Evolutionary conservation across 2,888 invertebrate genomes (phyloP).

Genomic region (Drosophila paramelanica): DNA sequence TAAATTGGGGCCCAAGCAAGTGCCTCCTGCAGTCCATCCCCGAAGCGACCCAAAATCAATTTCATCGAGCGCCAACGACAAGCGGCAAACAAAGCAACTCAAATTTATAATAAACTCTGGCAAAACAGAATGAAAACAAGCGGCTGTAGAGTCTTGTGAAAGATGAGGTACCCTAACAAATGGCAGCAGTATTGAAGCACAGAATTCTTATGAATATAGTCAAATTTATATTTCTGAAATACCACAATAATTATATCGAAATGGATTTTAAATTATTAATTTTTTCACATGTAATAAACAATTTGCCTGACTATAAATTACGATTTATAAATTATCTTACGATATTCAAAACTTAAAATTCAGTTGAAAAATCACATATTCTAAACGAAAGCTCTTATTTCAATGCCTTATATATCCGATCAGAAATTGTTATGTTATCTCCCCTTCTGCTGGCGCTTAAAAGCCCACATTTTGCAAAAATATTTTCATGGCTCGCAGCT

Average conservation of each 20-base stretch:
- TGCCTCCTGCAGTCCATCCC: not conserved
- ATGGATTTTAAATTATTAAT: not conserved
- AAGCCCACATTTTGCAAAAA: slow-evolving; percentile 56
- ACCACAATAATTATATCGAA: too few relatives aligned
- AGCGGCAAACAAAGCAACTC: slow-evolving; percentile 35
- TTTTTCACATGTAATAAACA: too few relatives aligned
- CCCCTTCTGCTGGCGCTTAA: not conserved
- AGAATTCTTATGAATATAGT: not conserved
- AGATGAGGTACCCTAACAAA: slow-evolving; percentile 4
- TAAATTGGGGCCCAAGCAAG: slow-evolving; percentile 44
- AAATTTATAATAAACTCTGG: slow-evolving; percentile 38
- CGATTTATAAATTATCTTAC: too few relatives aligned
- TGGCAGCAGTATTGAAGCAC: not conserved
- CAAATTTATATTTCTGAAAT: too few relatives aligned
- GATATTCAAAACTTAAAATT: too few relatives aligned
- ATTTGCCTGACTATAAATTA: too few relatives aligned
- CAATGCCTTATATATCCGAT: not conserved
- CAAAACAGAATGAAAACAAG: not conserved
- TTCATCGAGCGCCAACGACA: slow-evolving; percentile 39
- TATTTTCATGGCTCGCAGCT: slow-evolving; percentile 67
- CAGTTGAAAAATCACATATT: too few relatives aligned
- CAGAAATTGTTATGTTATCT: not conserved
- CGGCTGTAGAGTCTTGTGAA: not conserved
- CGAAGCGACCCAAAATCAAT: slow-evolving; percentile 49
- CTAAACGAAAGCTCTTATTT: too few relatives aligned